These are phyloP conservation scores for Syndactyla subalaris DNA, from an alignment of 2,797 vertebrate genomes.

Conservation along the genomic window DNA sequence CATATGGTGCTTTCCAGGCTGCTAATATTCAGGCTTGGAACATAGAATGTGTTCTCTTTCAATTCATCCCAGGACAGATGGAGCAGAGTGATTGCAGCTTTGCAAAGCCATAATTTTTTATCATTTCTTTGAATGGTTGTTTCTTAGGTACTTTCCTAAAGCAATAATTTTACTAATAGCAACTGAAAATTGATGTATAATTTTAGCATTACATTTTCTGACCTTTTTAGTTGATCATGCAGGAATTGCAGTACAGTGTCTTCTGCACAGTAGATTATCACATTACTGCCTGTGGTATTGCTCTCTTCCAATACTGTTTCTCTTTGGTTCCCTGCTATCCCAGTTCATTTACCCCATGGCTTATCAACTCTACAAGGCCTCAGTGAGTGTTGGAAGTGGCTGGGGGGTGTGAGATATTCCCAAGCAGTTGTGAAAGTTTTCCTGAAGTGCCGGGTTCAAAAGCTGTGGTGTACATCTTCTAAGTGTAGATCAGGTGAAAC, in stretches of 20 bases:
- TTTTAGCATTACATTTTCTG: slow-evolving; percentile 45
- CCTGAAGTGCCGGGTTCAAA: accelerated
- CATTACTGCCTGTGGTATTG: background rate
- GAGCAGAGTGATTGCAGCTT: slow-evolving; percentile 2
- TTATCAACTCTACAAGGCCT: background rate
- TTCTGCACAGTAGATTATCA: slow-evolving; percentile 2
- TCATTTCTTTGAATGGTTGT: background rate
- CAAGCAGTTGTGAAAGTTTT: background rate
- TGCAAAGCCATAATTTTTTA: background rate
- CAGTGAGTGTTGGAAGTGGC: background rate
- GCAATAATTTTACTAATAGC: slow-evolving; percentile 43
- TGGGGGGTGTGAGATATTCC: background rate
- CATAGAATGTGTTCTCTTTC: background rate
- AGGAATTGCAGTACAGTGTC: background rate
- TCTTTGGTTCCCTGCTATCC: background rate
- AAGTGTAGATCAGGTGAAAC: background rate
- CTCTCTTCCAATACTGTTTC: background rate
- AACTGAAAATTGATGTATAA: slow-evolving; percentile 37
- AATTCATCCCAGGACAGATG: slow-evolving; percentile 8
- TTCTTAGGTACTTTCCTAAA: slow-evolving; percentile 32
- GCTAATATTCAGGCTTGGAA: slow-evolving; percentile 3
- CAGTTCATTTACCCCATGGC: background rate
- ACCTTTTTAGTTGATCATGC: slow-evolving; percentile 27
- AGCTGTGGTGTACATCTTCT: accelerated
- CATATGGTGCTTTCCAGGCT: background rate